Evolutionary conservation across 2,113 vertebrate species (phyloP), one percentile per base, ranked within the genome.

Genomic region (Salvelinus fontinalis): DNA sequence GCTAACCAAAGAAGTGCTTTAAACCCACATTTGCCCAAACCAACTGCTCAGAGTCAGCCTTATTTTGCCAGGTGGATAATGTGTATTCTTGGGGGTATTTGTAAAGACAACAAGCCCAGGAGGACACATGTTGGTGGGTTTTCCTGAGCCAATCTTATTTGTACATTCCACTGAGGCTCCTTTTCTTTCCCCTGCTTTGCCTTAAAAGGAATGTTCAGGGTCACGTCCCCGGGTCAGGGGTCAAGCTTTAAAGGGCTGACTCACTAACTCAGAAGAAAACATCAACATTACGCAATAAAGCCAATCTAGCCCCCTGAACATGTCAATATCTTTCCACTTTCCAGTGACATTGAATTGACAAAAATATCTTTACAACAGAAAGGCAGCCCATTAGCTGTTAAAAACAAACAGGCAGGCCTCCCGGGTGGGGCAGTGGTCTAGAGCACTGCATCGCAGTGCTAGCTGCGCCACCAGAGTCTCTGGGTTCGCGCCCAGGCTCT

Each of bases 161-260:
- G 76, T 70, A 79, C 29, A 65, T 51, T 83, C 64, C 59, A 70
- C 20, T 20, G 31, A 26, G 62, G 49, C 57, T 70, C n/a, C 20
- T 64, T 71, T 71, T 72, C 57, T 39, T 69, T 34, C 67, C 48
- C 54, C 27, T 59, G 27, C 20, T 66, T 39, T 31, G 49, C 49
- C 69, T 60, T 66, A 67, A 59, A 54, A 79, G 26, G 62, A 66
- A 31, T 70, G 77, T 72, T 81, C 64, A 70, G 79, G 77, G 79
- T 81, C 81, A 79, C 34, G 16, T 71, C 71, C 67, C 70, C 5
- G 31, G 77, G 75, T 80, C 80, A 81, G 62, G 77, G 73, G 49
- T 82, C 70, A 79, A 75, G 14, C 66, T 67, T 34, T 67, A 67
- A 31, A 34, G 67, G 16, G 31, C 31, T 68, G 67, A 68, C 27